Evolutionary conservation across 2,113 vertebrate genomes (phyloP), one percentile per base, ranked within the genome.

Genomic region (Zeus faber): DNA sequence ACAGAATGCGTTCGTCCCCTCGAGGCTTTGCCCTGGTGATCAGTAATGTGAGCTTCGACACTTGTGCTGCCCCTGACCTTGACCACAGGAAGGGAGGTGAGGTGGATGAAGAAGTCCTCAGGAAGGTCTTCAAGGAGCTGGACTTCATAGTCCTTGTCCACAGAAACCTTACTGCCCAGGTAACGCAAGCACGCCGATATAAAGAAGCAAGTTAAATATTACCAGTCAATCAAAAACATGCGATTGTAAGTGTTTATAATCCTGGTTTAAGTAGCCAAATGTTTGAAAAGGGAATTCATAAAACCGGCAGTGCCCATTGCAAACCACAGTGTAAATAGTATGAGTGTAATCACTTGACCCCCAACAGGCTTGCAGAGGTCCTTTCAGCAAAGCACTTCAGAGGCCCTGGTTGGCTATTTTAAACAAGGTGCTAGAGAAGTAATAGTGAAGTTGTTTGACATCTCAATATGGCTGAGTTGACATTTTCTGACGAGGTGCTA

Each of bases 11-110:
- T 22, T 94, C 96, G 2, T 77, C 79, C 20, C 95, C 95, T 0
- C 89, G 94, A 6, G 96, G 96, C 37, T 76, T 93, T 25, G 95
- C 92, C 0, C 72, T 98, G 67, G 91, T 99, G 53, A 88, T 99
- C 67, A 99, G 96, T 72, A 99, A 99, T 0, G 85, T 95, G 67
- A 85, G 39, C 39, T 99, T 99, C 80, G 89, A 88, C 35, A 70
- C 84, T 0, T 27, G 20, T 31, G 74, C 87, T 47, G 85, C 90
- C 2, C 49, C 76, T 10, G 94, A 97, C 16, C 84, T 99, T 59
- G 94, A 94, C 29, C 85, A 87, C 8, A 92, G 97, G 1, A 78
- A 92, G 2, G 96, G 97, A 2, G 97, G 97, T 0, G 91, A 96
- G 10, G 94, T 97, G 70, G 97, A 99, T 61, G 90, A 91, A 4